Evolutionary conservation across 2,888 invertebrate genomes (phyloP).

Genomic region (Epsilonema sp.): DNA sequence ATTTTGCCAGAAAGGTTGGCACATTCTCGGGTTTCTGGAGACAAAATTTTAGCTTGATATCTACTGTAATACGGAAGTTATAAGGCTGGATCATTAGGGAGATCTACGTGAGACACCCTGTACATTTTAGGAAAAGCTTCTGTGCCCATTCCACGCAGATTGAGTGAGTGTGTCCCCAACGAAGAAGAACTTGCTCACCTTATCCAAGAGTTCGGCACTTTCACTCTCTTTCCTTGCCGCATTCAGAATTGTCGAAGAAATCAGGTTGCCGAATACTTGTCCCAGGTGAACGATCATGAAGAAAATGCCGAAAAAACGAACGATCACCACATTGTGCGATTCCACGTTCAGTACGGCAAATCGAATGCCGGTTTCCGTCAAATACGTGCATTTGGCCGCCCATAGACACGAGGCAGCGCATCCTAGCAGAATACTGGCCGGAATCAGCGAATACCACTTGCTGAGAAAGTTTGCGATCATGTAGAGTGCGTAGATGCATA

Average conservation of each 20-base stretch:
- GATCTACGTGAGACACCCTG: no score
- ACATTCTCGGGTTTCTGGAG: no score
- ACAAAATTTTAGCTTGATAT: no score
- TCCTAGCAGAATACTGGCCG: slow-evolving; percentile 77
- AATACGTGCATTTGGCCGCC: slow-evolving; percentile 92
- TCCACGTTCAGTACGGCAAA: slow-evolving; percentile 54
- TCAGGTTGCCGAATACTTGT: slow-evolving; percentile 83
- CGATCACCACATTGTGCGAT: slow-evolving; percentile 66
- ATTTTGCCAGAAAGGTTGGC: no score
- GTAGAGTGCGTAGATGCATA: slow-evolving; percentile 80
- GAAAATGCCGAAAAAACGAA: slow-evolving; percentile 93
- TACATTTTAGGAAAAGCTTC: no score
- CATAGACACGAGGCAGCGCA: slow-evolving; percentile 90
- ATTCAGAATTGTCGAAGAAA: slow-evolving; percentile 46
- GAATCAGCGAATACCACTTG: slow-evolving; percentile 46
- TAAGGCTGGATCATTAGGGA: no score
- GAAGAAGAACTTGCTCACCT: no score
- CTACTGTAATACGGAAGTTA: no score
- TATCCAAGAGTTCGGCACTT: no score
- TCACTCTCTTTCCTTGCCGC: slow-evolving; percentile 17
- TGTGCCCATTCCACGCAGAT: no score
- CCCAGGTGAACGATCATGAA: slow-evolving; percentile 93
- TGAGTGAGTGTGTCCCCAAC: no score
- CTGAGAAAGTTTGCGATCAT: slow-evolving; percentile 85
- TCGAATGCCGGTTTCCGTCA: slow-evolving; percentile 75